Evolutionary conservation across 2,888 invertebrate species (phyloP).

Genomic region (Halocaridina rubra): DNA sequence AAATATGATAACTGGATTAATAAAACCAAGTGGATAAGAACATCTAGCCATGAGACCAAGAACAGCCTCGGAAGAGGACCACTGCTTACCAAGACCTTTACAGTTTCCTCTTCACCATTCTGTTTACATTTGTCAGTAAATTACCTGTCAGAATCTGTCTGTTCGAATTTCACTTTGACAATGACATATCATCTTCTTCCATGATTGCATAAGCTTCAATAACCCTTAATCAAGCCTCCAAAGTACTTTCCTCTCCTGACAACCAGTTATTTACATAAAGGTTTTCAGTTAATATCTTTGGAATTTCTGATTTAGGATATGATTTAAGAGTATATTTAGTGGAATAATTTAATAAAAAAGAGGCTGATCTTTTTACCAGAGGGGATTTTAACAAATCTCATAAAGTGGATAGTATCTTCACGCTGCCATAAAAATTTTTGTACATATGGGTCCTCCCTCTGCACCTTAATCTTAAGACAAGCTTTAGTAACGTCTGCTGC

Average conservation of each 20-base stretch:
- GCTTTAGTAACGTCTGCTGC: conserved; percentile 2
- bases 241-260: conserved; percentile 20
- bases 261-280: conserved; percentile 33
- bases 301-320: background rate
- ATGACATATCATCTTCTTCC: background rate
- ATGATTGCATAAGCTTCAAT: conserved; percentile 13
- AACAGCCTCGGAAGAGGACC: conserved; percentile 21
- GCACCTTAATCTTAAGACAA: conserved; percentile 11
- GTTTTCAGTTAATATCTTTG: background rate
- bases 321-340: conserved; percentile 1
- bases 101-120: background rate
- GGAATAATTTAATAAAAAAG: background rate
- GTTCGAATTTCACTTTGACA: conserved; percentile 23
- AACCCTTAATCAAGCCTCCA: conserved; percentile 1
- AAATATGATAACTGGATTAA: conserved; percentile 1
- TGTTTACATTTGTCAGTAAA: background rate
- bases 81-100: conserved; percentile 48
- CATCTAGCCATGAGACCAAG: conserved; percentile 29
- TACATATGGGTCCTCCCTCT: background rate
- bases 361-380: conserved; percentile 9
- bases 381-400: background rate
- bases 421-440: background rate
- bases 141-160: background rate
- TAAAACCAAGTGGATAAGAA: conserved; percentile 48
- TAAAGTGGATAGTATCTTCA: background rate